phyloP scores from a whole-genome alignment of 2,113 vertebrate genomes.

The Aldabrachelys gigantea region DNA sequence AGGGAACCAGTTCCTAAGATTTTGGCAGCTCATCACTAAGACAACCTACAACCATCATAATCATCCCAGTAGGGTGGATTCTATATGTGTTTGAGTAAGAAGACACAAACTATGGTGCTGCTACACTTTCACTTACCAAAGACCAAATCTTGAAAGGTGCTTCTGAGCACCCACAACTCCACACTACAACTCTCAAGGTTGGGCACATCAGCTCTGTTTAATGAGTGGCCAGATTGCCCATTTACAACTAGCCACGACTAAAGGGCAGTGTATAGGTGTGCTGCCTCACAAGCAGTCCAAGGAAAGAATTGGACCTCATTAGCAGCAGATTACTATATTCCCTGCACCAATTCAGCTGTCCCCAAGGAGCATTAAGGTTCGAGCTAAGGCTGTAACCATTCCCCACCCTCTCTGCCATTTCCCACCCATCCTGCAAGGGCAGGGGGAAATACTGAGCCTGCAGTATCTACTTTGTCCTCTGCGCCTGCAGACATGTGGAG shows the following conservation, averaged over 20 bases:
- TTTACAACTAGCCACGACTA: not conserved
- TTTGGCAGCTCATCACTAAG: not conserved
- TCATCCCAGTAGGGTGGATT: not conserved
- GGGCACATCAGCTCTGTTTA: not conserved
- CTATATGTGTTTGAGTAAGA: not conserved
- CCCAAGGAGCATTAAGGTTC: not conserved
- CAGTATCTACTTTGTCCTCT: not conserved
- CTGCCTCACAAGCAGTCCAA: not conserved
- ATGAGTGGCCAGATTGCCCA: not conserved
- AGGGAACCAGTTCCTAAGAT: too few relatives aligned
- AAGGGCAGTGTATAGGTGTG: not conserved
- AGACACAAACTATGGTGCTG: not conserved
- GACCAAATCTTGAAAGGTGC: not conserved
- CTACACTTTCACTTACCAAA: not conserved
- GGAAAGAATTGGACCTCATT: not conserved
- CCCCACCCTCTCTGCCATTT: not conserved
- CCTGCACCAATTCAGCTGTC: not conserved
- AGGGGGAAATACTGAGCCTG: not conserved
- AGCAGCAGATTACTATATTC: not conserved
- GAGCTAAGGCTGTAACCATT: not conserved
- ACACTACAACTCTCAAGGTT: not conserved
- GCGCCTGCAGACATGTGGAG: not conserved
- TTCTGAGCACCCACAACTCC: not conserved
- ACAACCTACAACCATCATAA: not conserved
- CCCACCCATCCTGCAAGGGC: not conserved